Percentiles rank a stretch among this genome's conserved stretches.
phyloP scores from a whole-genome alignment of 2,113 vertebrate genomes.

The Neoarius graeffei region DNA sequence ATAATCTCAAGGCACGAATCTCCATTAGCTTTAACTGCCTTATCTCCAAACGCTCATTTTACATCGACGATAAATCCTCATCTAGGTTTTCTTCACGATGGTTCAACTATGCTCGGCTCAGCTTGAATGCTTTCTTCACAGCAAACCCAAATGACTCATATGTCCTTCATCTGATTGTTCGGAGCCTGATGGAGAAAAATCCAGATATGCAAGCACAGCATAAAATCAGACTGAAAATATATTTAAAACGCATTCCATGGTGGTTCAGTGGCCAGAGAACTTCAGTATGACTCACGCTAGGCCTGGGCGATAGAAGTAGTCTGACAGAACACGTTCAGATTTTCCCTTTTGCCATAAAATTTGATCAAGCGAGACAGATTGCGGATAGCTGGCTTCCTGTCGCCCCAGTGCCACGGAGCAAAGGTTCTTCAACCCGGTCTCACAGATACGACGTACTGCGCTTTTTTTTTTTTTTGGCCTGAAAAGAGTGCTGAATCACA shows the following conservation, averaged over 20 bases:
- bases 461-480: not conserved
- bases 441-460: not conserved
- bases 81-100: slow-evolving; percentile 11
- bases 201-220: slow-evolving; percentile 21
- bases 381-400: not conserved
- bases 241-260: slow-evolving; percentile 1
- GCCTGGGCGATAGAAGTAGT: not conserved
- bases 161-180: slow-evolving; percentile 29
- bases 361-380: not conserved
- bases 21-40: slow-evolving; percentile 10
- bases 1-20: slow-evolving; percentile 12
- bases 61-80: slow-evolving; percentile 23
- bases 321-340: not conserved
- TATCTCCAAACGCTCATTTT: slow-evolving; percentile 27
- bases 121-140: slow-evolving; percentile 26
- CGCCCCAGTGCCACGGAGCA: not conserved
- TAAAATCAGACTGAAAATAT: slow-evolving; percentile 10
- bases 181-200: slow-evolving; percentile 25
- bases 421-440: not conserved
- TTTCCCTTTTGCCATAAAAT: not conserved
- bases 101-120: slow-evolving; percentile 10
- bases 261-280: slow-evolving; percentile 2
- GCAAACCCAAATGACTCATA: slow-evolving; percentile 35
- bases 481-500: slow-evolving; percentile 4
- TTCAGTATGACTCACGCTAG: not conserved